Evolutionary conservation across 2,113 vertebrate genomes (phyloP).

Genomic region (Embiotoca jacksoni): DNA sequence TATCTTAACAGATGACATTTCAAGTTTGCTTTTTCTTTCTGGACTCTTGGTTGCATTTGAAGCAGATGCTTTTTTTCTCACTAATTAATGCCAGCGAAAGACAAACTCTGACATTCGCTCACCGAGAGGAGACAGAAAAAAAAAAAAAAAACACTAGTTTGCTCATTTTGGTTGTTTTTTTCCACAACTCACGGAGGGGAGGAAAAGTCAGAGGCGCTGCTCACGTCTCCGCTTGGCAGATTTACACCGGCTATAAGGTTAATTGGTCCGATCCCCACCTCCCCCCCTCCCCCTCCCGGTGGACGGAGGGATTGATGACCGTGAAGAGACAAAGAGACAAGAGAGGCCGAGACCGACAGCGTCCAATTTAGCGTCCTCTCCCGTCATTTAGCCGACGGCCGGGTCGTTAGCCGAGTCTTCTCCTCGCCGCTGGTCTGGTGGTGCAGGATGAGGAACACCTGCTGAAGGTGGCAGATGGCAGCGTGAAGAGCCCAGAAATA

Average conservation of each 20-base stretch:
- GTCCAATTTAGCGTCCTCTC: conserved; percentile 52
- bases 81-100: conserved; percentile 58
- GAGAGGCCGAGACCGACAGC: conserved; percentile 26
- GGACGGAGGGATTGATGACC: conserved; percentile 29
- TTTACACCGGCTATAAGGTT: conserved; percentile 42
- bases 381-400: conserved; percentile 50
- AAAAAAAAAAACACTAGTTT: conserved; percentile 33
- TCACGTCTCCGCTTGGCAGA: conserved; percentile 39
- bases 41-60: conserved; percentile 19
- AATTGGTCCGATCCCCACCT: conserved; percentile 57
- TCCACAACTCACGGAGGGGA: background rate
- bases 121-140: background rate
- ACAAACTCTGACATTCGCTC: conserved; percentile 53
- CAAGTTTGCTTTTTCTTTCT: conserved; percentile 16
- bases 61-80: conserved; percentile 53
- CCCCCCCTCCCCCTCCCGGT: background rate
- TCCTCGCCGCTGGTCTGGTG: conserved; percentile 33
- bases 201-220: background rate
- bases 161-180: background rate
- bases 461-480: conserved; percentile 67
- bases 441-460: conserved; percentile 62
- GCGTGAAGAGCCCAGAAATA: conserved; percentile 53
- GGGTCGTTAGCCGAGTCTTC: conserved; percentile 52
- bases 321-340: conserved; percentile 8
- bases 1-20: conserved; percentile 38